Conservation (phyloP, 92 coral and sea anemone species). For the Heteractis magnifica region DNA sequence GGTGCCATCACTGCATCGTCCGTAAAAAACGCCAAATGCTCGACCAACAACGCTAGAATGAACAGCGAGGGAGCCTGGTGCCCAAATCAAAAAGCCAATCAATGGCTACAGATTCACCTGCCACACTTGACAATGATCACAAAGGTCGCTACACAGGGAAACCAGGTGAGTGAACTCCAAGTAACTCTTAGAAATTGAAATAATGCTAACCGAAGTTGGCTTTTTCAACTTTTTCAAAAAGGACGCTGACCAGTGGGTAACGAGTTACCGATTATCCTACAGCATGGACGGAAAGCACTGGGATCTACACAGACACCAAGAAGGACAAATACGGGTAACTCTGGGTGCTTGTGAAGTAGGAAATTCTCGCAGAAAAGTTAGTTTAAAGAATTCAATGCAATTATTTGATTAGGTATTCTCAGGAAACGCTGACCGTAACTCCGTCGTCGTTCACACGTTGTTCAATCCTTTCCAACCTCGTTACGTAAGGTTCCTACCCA, state of each 20-base stretch:
- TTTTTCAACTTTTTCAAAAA: background rate
- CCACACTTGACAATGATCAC: conserved; percentile 19
- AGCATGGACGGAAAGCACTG: conserved; percentile 41
- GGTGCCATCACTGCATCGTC: conserved; percentile 46
- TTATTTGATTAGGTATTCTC: conserved; percentile 25
- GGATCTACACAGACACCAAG: conserved; percentile 23
- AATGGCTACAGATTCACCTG: conserved; percentile 39
- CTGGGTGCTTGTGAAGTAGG: background rate
- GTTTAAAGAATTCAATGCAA: too few species aligned
- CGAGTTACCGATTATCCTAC: conserved; percentile 28
- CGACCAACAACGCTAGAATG: conserved; percentile 17
- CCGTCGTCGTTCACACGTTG: conserved; percentile 25
- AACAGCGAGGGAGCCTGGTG: conserved; percentile 47
- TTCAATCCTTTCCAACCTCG: conserved; percentile 37
- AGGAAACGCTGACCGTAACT: conserved; percentile 43
- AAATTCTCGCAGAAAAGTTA: too few species aligned
- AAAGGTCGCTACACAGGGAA: conserved; percentile 33
- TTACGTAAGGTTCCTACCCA: conserved; percentile 30
- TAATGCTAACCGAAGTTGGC: background rate
- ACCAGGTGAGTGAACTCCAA: background rate
- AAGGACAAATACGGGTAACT: conserved; percentile 23
- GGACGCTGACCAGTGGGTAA: conserved; percentile 33
- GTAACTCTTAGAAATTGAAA: too few species aligned
- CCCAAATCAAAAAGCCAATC: conserved; percentile 4
- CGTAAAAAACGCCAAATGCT: background rate